A percentile compares a stretch with the other conserved stretches of the same genome.
These are phyloP conservation scores for Anolis sagrei DNA, from an alignment of 2,113 vertebrate genomes.

Conservation along the genomic window DNA sequence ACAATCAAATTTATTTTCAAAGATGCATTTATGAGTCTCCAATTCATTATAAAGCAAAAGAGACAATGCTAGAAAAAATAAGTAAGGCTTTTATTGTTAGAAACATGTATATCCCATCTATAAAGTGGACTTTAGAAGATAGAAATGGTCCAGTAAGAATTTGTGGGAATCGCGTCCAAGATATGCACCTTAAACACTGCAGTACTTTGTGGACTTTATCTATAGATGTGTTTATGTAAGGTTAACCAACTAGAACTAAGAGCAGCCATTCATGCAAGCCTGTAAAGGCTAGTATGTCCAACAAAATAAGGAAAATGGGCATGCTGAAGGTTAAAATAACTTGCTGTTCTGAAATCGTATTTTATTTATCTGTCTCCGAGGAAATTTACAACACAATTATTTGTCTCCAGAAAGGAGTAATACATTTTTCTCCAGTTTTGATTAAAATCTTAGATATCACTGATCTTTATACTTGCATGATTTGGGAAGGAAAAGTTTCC, in stretches of 20 bases:
- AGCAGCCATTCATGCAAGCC: background rate
- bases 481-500: too few relatives aligned
- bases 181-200: background rate
- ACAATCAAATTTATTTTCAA: slow-evolving; percentile 54
- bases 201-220: background rate
- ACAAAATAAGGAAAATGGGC: background rate
- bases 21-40: slow-evolving; percentile 44
- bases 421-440: background rate
- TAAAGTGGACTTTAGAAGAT: background rate
- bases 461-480: too few relatives aligned
- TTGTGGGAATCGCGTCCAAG: background rate
- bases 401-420: background rate
- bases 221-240: background rate
- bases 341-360: background rate
- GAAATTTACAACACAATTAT: background rate
- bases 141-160: background rate
- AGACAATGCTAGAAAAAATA: background rate
- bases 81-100: background rate
- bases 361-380: background rate
- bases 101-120: background rate
- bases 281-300: background rate
- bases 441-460: background rate
- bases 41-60: background rate
- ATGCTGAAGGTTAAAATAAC: background rate
- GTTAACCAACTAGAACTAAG: background rate